Base-by-base conservation (phyloP, 1,140 invertebrate genomes). In the Cotesia typhae region DNA sequence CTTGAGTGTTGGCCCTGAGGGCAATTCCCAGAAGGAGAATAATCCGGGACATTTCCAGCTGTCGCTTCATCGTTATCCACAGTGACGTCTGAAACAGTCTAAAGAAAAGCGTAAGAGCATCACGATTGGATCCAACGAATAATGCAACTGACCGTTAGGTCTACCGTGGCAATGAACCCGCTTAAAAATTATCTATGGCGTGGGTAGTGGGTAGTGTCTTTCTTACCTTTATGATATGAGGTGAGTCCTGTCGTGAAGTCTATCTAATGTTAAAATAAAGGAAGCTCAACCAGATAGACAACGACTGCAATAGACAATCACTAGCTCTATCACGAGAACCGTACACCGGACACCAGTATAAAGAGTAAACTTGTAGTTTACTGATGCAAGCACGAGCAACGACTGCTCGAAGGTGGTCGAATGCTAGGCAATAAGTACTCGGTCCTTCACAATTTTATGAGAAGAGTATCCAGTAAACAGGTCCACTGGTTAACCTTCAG, bases 21-120 rank as follows among this genome's bases (percentile, higher is more conserved):
- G 71, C 20, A 35, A 76, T 52, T 70, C 59, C 73, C 4, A 78
- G 14, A 10, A 76, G 73, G n/a, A 80, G 65, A 10, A 80, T 53
- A 12, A 77, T 60, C 20, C 72, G 10, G 7, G 65, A 28, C 9
- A 79, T 64, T 53, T 63, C 41, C 41, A 55, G 36, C 53, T 38
- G 47, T 67, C 52, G 51, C n/a, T 55, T 35, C 35, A 17, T 64
- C 37, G 38, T 65, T 51, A 47, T 65, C 37, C 63, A 14, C 63
- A 65, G 14, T 65, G 41, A 65, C 14, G 41, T 51, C 63, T 47
- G 14, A 51, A 51, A 47, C 41, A 51, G 63, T 65, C 38, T 41
- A 67, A 10, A 41, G 36, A 37, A 55, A 52, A 67, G 60, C 20
- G 7, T 59, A 55, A 55, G 53, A 55, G 17, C 12, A 14, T 55